A percentile compares a stretch with the other conserved stretches of the same genome.
These are phyloP conservation scores for Eciton burchellii DNA, from an alignment of 1,140 invertebrate species.

Conservation along the genomic window DNA sequence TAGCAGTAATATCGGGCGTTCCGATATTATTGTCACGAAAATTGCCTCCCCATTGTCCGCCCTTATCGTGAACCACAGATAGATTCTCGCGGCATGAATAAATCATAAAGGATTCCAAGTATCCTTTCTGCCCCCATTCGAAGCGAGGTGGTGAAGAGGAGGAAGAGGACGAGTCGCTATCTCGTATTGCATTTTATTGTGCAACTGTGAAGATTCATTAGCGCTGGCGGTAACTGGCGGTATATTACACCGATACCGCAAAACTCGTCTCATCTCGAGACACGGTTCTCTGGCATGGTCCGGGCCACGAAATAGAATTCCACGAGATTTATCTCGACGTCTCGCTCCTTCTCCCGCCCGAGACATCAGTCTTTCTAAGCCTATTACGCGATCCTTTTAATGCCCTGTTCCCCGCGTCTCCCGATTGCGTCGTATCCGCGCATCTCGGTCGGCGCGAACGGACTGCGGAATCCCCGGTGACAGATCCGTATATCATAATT, in stretches of 20 bases:
- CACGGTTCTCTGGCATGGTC: background rate
- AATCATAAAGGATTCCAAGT: constrained; percentile 27
- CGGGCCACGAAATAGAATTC: constrained; percentile 16
- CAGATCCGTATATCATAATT: constrained; percentile 40
- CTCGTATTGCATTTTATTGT: constrained; percentile 62
- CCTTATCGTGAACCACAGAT: background rate
- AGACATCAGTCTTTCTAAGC: constrained; percentile 71
- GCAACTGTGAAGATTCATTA: constrained; percentile 54
- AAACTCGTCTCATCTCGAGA: constrained; percentile 44
- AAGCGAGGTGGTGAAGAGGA: too few relatives aligned
- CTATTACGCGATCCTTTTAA: constrained; percentile 68
- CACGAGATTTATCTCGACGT: constrained; percentile 68
- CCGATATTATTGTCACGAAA: background rate
- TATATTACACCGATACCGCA: constrained; percentile 53
- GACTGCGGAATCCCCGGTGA: constrained; percentile 17
- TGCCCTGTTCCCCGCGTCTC: background rate
- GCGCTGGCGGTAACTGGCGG: constrained; percentile 28
- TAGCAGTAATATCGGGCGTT: background rate
- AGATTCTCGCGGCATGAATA: constrained; percentile 17
- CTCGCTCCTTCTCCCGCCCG: constrained; percentile 65
- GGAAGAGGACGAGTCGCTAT: constrained; percentile 43
- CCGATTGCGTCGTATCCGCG: background rate
- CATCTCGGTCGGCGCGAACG: constrained; percentile 30
- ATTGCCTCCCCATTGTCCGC: background rate
- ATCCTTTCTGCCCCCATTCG: constrained; percentile 33